Evolutionary conservation across 2,888 invertebrate species (phyloP), one percentile per base, ranked within the genome.

Genomic region (Cynaeus angustus): DNA sequence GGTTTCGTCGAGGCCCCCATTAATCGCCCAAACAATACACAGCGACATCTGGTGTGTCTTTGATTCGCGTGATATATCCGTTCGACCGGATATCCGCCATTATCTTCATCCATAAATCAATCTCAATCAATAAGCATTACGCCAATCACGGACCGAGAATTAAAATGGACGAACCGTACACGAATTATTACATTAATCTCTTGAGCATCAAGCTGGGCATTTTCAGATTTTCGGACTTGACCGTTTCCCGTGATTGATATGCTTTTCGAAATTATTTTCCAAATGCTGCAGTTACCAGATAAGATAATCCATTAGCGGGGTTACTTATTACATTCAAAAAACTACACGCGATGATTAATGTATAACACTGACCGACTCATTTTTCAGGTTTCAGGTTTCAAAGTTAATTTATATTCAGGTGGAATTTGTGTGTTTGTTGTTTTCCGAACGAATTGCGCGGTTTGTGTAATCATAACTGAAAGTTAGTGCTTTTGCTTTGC

Each of bases 81-180:
- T 58, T 61, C 64, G 46, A 46, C 28, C 56, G 74, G 72, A 74
- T 72, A 74, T 74, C 72, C 48, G 67, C 71, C 74, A 74, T 75
- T 74, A 75, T 75, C 74, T 66, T 66, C 70, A 55, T 67, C 50
- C 73, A 76, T 76, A 75, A 76, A 76, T 76, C 76, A 76, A 75
- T 75, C 74, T 72, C 76, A 72, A 74, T 76, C 76, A 75, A 76
- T 76, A 69, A 61, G 71, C 73, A 75, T 76, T 76, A 76, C 72
- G 71, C 75, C 75, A 72, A 75, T 75, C 75, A 71, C 71, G 73
- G 70, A 45, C 41, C 55, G 65, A 52, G 73, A 75, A 74, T 75
- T 74, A 73, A 71, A 73, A 71, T 64, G 67, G 53, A 69, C 72
- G 69, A 72, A 61, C 68, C 66, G 43, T 61, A 66, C 52, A 69